Evolutionary conservation across 2,888 invertebrate species (phyloP), one percentile per base, ranked within the genome.

Genomic region (Rosalia funebris): DNA sequence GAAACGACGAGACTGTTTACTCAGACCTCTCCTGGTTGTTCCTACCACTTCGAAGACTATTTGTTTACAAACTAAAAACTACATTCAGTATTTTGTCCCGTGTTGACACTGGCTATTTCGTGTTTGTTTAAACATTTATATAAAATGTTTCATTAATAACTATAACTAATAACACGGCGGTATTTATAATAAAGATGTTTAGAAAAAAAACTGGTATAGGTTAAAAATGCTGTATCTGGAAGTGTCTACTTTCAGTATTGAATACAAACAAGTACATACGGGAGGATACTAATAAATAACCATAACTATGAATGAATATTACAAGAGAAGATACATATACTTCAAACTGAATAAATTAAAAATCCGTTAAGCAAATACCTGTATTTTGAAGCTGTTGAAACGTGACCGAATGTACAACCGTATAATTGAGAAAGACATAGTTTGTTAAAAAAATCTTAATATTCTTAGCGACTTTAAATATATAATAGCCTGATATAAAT

Each of bases 21-120:
- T 55, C 55, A 55, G 55, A 55, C 55, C 55, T 46, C 55, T 54
- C 45, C 37, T 45, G 41, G 41, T 52, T 52, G 55, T 37, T 45
- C 34, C 55, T 55, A 55, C 52, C 55, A 55, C 55, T 55, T 46
- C 45, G 45, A 52, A 36, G 19, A 52, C 20, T 52, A 52, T 46
- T 55, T 55, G 55, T 55, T 55, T 55, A 55, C 55, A 55, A 55
- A 46, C 45, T 46, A 45, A 55, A 55, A 37, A 45, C 55, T 55
- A 55, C 55, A 55, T 55, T 55, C 45, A 45, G 41, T 44, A 55
- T 55, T 55, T 45, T 46, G 55, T 55, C 55, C 55, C 31, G n/a
- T 46, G 46, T 55, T 55, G 45, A 55, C 55, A 55, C 20, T 55
- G 39, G 34, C 36, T 37, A 37, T 55, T 36, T 37, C 36, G 1